Percentiles rank a stretch among this genome's conserved stretches.
Evolutionary conservation across 2,888 invertebrate genomes (phyloP).

Genomic region (Euplexia lucipara): DNA sequence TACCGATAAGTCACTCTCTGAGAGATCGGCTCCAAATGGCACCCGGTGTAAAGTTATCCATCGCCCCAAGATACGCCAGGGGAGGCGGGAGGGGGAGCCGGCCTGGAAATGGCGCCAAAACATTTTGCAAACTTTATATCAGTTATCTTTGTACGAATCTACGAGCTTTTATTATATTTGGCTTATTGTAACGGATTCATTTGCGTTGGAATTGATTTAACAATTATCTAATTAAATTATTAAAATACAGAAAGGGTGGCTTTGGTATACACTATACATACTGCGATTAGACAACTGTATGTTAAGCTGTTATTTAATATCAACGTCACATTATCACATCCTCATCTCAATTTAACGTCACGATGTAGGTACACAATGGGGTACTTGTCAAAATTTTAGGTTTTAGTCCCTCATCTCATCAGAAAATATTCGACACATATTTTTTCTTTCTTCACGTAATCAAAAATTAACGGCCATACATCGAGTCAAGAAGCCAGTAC

Average conservation of each 20-base stretch:
- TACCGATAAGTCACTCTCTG: constrained; percentile 88
- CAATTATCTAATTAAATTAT: constrained; percentile 6
- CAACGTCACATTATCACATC: no score
- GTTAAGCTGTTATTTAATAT: background rate
- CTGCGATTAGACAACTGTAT: background rate
- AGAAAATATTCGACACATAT: no score
- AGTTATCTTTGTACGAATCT: constrained; percentile 60
- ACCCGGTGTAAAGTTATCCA: constrained; percentile 88
- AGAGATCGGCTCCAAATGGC: constrained; percentile 88
- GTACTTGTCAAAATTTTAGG: no score
- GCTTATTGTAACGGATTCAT: constrained; percentile 53
- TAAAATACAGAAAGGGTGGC: background rate
- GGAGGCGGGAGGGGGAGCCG: constrained; percentile 54
- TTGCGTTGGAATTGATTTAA: constrained; percentile 31
- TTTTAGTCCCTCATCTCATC: no score
- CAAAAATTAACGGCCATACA: no score
- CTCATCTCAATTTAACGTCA: no score
- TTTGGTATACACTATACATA: no score
- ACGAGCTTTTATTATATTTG: constrained; percentile 55
- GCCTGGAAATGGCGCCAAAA: constrained; percentile 68
- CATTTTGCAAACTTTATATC: constrained; percentile 68
- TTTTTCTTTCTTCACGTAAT: no score
- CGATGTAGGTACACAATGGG: no score
- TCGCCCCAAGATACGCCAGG: constrained; percentile 76
- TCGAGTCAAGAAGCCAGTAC: no score